Base-by-base conservation (phyloP, 2,888 invertebrate species). In the Acronicta leporina region DNA sequence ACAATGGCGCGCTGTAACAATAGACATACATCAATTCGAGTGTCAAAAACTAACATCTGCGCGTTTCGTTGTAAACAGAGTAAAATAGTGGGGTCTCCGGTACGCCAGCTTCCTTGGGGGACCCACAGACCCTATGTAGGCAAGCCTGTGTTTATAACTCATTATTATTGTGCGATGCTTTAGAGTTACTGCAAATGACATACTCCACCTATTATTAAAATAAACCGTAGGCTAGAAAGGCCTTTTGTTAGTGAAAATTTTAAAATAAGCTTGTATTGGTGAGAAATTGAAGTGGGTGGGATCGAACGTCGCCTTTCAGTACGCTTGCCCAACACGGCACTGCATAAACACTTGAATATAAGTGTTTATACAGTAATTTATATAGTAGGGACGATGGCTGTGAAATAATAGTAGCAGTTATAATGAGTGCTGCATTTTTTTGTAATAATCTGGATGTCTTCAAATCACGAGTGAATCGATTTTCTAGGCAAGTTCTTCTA, bases 21-120 rank as follows among this genome's bases (percentile, higher is more conserved):
- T 85, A 84, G 89, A 86, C 85, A 88, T 91, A 92, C 94, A 94
- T 94, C 93, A 94, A 94, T 92, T 91, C 87, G 78, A 92, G 94
- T 94, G 94, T 94, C 94, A 94, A 94, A 94, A 94, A 94, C 93
- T 93, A 93, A 92, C 94, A 94, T 94, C 94, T 94, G 94, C 94
- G 91, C 91, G 85, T 86, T 85, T 85, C 89, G 89, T 87, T 90
- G 89, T 91, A 92, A 92, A 92, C 91, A 92, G 80, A 83, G 87
- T 87, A 91, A 89, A 86, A 88, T 87, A 86, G 87, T 92, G 91
- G 90, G 83, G 85, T 86, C 73, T 79, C 68, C 56, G 50, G 71
- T 69, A 57, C 69, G 83, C 76, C 84, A 87, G 86, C 85, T 86
- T 89, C 88, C 88, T 89, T 89, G 83, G 88, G 92, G 93, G 90